Percentiles rank a stretch among this genome's conserved stretches.
Conservation (phyloP, 2,888 invertebrate genomes). For the Baronia brevicornis region DNA sequence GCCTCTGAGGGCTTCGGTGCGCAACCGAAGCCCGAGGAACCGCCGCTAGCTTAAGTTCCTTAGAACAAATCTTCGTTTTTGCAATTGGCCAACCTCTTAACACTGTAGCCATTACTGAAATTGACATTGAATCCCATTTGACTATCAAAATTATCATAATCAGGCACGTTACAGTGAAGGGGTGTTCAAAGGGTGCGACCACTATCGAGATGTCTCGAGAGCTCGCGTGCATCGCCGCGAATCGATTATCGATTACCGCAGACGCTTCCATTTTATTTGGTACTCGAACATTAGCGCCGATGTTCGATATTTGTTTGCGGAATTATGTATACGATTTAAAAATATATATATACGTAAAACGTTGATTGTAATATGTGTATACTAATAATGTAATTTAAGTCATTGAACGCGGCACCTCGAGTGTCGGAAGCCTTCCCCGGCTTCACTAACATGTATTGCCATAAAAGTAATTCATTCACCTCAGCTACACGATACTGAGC, state of each 20-base stretch:
- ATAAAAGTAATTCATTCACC: constrained; percentile 24
- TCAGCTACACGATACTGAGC: constrained; percentile 57
- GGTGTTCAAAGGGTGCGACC: constrained; percentile 64
- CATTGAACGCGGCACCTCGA: constrained; percentile 44
- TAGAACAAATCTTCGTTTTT: constrained; percentile 76
- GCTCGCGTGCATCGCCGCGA: constrained; percentile 22
- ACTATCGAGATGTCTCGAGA: constrained; percentile 16
- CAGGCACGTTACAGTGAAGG: constrained; percentile 66
- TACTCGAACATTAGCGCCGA: constrained; percentile 50
- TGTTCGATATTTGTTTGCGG: constrained; percentile 60
- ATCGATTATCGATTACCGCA: constrained; percentile 27
- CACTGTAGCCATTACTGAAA: constrained; percentile 58
- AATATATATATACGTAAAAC: constrained; percentile 72
- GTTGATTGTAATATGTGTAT: constrained; percentile 75
- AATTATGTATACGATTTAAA: constrained; percentile 74
- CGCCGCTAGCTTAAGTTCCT: constrained; percentile 59
- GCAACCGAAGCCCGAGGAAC: constrained; percentile 38
- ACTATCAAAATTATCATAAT: constrained; percentile 33
- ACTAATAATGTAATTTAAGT: constrained; percentile 63
- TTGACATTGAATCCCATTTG: constrained; percentile 29
- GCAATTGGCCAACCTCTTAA: constrained; percentile 75
- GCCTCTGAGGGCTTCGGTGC: constrained; percentile 28
- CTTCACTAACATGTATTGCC: constrained; percentile 21
- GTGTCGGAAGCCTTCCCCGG: constrained; percentile 14
- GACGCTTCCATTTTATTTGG: constrained; percentile 22